These are phyloP conservation scores for Diglossa cyanea DNA, from an alignment of 2,797 vertebrate genomes.

Conservation along the genomic window DNA sequence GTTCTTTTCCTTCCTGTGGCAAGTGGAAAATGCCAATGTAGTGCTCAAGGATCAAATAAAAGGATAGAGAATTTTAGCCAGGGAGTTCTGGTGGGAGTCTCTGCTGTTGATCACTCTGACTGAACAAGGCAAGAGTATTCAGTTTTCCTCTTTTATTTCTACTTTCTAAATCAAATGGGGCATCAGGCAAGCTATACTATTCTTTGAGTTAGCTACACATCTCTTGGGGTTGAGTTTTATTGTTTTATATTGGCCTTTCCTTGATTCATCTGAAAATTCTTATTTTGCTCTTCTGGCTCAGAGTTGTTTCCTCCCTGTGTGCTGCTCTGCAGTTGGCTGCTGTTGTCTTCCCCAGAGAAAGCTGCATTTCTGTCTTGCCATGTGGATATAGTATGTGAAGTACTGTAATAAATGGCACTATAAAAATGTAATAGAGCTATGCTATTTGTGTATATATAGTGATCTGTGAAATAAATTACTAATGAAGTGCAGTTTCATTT, in stretches of 20 bases:
- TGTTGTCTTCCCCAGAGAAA: neutral
- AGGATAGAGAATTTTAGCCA: neutral
- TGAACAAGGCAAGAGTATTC: neutral
- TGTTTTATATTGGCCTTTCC: neutral
- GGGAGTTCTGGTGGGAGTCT: neutral
- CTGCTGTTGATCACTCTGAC: neutral
- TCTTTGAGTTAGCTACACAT: neutral
- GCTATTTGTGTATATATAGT: conserved; percentile 66
- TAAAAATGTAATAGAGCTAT: conserved; percentile 57
- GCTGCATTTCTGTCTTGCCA: neutral
- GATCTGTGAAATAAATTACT: conserved; percentile 71
- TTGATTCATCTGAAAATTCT: neutral
- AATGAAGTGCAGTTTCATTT: conserved; percentile 67
- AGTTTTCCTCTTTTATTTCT: neutral
- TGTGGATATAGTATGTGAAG: conserved; percentile 30
- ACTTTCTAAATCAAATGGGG: neutral
- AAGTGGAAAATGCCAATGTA: neutral
- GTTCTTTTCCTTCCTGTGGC: neutral
- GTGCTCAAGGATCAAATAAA: neutral
- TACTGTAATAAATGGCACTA: conserved; percentile 50
- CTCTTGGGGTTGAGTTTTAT: neutral
- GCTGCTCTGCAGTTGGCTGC: neutral
- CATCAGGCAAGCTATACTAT: neutral
- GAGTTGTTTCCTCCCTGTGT: neutral
- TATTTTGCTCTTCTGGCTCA: neutral